Evolutionary conservation across 2,113 vertebrate genomes (phyloP), one percentile per base, ranked within the genome.

Genomic region (Rhinopithecus roxellana): DNA sequence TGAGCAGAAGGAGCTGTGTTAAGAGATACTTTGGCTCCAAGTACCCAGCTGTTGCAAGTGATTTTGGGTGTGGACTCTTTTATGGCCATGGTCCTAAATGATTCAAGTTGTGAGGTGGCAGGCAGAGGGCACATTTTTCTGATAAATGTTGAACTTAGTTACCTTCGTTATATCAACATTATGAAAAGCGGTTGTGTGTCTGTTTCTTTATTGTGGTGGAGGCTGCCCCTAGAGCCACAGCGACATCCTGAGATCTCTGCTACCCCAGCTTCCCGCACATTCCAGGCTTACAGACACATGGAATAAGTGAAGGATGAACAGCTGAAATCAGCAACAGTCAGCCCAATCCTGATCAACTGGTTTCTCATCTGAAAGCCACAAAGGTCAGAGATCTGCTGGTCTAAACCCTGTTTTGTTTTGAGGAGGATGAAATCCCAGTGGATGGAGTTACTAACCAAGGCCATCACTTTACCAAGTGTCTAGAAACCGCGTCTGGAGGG

Each of bases 181-280:
- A 75, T 64, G 45, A 1, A 67, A 55, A 18, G 3, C 9, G 45
- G 59, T 5, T 55, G 45, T 18, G 27, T 20, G 1, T 80, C 57
- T 89, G 48, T 27, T n/a, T 83, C 48, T 83, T 57, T 32, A 8
- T n/a, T 23, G 6, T 67, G 14, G 48, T 57, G 57, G 83, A 10
- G 8, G 11, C 35, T 72, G 8, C 23, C n/a, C n/a, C n/a, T 40
- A 75, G n/a, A 50, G 6, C 43, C 13, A 5, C 1, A n/a, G 30
- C 11, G 12, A 1, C 8, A 14, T 4, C 1, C 5, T 6, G 5
- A 25, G 12, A 23, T 5, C 16, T 43, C 64, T 67, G n/a, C 12
- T 22, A 7, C 38, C 27, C 12, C 43, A 43, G 38, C n/a, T 74
- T 35, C 3, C 3, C 38, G 23, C 22, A 32, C 1, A 8, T 38